phyloP scores from a whole-genome alignment of 2,888 invertebrate species.

The Baccha elongata region DNA sequence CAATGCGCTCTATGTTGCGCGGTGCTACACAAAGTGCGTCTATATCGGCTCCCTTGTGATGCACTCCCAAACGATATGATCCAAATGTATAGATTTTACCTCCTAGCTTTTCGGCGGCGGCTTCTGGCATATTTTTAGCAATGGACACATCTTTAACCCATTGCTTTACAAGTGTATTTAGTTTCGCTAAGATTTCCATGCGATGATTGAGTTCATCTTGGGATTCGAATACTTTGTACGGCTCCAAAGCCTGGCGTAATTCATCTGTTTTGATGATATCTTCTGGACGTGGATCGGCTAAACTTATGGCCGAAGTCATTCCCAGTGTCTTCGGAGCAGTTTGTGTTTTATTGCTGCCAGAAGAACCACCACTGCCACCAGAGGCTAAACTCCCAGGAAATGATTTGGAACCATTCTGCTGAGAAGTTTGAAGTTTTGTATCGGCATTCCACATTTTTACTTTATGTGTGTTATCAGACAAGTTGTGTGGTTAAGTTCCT shows the following conservation, averaged over 20 bases:
- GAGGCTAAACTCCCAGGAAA: constrained; percentile 66
- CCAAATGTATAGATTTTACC: constrained; percentile 99
- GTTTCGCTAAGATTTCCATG: constrained; percentile 91
- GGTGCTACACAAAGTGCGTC: constrained; percentile 99
- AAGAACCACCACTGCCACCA: constrained; percentile 52
- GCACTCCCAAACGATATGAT: constrained; percentile 97
- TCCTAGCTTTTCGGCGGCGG: constrained; percentile 94
- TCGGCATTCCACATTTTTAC: constrained; percentile 81
- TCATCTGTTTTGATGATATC: constrained; percentile 89
- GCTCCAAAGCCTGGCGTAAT: constrained; percentile 88
- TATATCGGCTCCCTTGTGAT: constrained; percentile 99
- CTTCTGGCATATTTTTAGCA: constrained; percentile 95
- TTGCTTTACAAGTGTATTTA: constrained; percentile 94
- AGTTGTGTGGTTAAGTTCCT: constrained; percentile 13
- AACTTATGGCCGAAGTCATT: constrained; percentile 97
- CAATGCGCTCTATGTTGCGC: constrained; percentile 94
- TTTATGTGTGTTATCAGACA: constrained; percentile 33
- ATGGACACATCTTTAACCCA: constrained; percentile 97
- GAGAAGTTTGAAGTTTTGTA: constrained; percentile 76
- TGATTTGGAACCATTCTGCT: constrained; percentile 79
- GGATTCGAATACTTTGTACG: constrained; percentile 94
- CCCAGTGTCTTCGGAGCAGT: constrained; percentile 84
- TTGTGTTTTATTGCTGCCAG: constrained; percentile 46
- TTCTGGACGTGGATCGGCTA: constrained; percentile 89
- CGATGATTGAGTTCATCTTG: constrained; percentile 95